phyloP scores from a whole-genome alignment of 2,113 vertebrate genomes.

The Catharus fuscescens region DNA sequence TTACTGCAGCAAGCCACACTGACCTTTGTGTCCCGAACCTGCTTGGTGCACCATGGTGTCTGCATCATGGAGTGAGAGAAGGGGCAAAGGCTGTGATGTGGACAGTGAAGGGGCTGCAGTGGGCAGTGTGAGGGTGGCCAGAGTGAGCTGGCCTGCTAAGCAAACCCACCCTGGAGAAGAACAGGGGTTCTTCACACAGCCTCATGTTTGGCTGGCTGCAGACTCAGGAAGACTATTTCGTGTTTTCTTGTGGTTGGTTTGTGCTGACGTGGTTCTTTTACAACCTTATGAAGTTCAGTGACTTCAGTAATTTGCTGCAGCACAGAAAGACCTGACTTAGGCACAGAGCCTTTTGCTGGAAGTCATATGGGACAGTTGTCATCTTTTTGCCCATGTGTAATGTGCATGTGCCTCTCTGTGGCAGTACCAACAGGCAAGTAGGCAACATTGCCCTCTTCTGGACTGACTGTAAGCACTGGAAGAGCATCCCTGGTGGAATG shows the following conservation, averaged over 20 bases:
- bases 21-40: neutral
- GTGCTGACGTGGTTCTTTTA: neutral
- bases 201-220: neutral
- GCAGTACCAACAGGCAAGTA: neutral
- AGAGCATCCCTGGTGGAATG: neutral
- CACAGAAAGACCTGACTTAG: neutral
- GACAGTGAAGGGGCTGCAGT: neutral
- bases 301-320: neutral
- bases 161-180: neutral
- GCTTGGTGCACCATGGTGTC: neutral
- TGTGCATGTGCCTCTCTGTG: rapidly evolving
- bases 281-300: neutral
- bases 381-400: rapidly evolving
- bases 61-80: neutral
- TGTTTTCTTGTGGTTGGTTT: neutral
- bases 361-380: neutral
- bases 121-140: neutral
- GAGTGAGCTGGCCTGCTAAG: neutral
- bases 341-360: neutral
- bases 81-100: neutral
- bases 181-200: neutral
- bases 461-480: neutral
- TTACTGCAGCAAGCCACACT: neutral
- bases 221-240: neutral
- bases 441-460: slow-evolving; percentile 58